Evolutionary conservation across 2,113 vertebrate genomes (phyloP).

Genomic region (Crotalus tigris): DNA sequence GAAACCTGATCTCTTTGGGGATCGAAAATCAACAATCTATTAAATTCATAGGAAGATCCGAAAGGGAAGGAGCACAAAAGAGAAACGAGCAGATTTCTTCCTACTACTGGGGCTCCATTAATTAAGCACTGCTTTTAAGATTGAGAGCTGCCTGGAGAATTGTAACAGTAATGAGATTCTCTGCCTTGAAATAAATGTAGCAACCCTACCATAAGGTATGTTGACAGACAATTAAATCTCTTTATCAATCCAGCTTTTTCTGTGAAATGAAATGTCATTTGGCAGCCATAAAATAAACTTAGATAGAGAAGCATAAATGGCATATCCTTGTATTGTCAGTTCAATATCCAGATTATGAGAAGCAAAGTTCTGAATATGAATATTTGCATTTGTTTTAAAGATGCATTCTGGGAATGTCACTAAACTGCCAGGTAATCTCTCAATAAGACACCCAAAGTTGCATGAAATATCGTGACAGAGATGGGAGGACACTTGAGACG

Average conservation of each 20-base stretch:
- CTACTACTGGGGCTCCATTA: constrained; percentile 63
- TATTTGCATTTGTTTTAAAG: constrained; percentile 40
- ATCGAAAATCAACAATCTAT: constrained; percentile 97
- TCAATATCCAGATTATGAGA: constrained; percentile 33
- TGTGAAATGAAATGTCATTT: constrained; percentile 68
- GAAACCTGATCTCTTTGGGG: constrained; percentile 78
- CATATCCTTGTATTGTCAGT: constrained; percentile 13
- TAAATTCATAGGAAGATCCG: constrained; percentile 80
- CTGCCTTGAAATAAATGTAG: constrained; percentile 72
- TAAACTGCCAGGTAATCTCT: background rate
- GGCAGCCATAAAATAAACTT: constrained; percentile 61
- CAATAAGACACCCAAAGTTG: background rate
- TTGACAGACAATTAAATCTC: constrained; percentile 81
- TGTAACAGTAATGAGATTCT: constrained; percentile 76
- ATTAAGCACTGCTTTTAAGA: constrained; percentile 72
- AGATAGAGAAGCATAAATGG: constrained; percentile 43
- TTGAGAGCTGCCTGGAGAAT: constrained; percentile 69
- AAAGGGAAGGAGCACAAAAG: background rate
- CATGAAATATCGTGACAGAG: background rate
- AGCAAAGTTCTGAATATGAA: background rate
- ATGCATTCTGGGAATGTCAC: background rate
- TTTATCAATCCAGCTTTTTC: constrained; percentile 73
- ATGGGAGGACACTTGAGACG: background rate
- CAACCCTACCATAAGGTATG: constrained; percentile 71
- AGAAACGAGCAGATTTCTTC: constrained; percentile 54